These are phyloP conservation scores for Onychomys leucogaster DNA, from an alignment of 2,797 vertebrate species.

Conservation along the genomic window DNA sequence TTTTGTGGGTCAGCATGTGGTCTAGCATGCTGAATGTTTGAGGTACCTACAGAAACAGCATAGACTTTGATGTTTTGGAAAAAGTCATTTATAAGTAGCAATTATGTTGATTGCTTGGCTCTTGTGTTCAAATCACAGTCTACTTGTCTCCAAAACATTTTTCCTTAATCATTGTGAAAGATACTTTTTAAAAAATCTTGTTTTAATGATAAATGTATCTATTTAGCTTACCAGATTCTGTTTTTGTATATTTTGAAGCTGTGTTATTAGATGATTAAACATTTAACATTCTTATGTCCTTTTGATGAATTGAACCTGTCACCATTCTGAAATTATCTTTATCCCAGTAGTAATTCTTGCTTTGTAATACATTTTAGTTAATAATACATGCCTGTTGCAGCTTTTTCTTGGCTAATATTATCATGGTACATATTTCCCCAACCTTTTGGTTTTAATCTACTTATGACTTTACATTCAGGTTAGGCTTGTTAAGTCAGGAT, in stretches of 20 bases:
- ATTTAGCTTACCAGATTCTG: not conserved
- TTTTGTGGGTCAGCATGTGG: not conserved
- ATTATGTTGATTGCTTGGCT: not conserved
- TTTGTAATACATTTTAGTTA: not conserved
- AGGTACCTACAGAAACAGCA: not conserved
- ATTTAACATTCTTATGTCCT: not conserved
- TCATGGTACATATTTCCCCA: not conserved
- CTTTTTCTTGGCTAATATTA: not conserved
- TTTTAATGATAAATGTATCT: not conserved
- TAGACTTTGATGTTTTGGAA: not conserved
- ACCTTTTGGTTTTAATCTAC: not conserved
- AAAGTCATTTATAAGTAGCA: not conserved
- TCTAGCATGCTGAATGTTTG: not conserved
- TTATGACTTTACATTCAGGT: not conserved
- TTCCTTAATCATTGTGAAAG: not conserved
- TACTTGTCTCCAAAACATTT: not conserved
- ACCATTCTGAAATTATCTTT: no score
- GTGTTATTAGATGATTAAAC: not conserved
- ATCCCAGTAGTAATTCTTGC: not conserved
- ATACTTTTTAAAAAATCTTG: not conserved
- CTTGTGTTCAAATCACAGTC: not conserved
- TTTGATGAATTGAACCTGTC: not conserved
- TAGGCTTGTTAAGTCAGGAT: not conserved
- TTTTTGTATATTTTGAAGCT: not conserved
- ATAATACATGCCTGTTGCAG: not conserved